These are phyloP conservation scores for Leptopilina clavipes DNA, from an alignment of 1,140 invertebrate genomes.

Conservation along the genomic window DNA sequence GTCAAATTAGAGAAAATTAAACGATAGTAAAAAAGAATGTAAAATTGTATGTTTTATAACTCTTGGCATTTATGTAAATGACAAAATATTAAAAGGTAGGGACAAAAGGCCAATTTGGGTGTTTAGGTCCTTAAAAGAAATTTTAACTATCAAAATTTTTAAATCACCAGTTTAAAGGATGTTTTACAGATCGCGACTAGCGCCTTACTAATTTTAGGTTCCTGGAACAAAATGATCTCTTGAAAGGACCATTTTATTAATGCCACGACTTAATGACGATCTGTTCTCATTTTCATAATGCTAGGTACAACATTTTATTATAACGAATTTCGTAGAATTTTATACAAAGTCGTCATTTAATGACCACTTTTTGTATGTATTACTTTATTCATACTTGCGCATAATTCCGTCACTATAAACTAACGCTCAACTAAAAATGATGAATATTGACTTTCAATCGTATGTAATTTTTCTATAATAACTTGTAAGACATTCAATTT, in stretches of 20 bases:
- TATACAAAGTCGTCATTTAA: not conserved
- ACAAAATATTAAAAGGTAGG: conserved; percentile 32
- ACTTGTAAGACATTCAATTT: conserved; percentile 4
- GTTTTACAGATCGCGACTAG: conserved; percentile 27
- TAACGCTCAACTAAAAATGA: not conserved
- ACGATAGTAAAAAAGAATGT: conserved; percentile 28
- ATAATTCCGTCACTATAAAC: not conserved
- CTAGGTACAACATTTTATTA: conserved; percentile 13
- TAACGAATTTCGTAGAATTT: conserved; percentile 19
- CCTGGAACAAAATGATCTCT: conserved; percentile 6
- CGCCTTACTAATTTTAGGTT: conserved; percentile 28
- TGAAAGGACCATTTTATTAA: conserved; percentile 26
- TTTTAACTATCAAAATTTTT: conserved; percentile 14
- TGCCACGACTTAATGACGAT: conserved; percentile 22
- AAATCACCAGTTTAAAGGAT: conserved; percentile 19
- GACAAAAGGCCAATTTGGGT: conserved; percentile 22
- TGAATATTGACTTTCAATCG: not conserved
- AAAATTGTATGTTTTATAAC: conserved; percentile 20
- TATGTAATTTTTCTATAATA: conserved; percentile 10
- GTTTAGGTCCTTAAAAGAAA: conserved; percentile 7
- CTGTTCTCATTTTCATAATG: conserved; percentile 32
- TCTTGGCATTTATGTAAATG: conserved; percentile 25
- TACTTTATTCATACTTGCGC: conserved; percentile 5
- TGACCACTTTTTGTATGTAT: not conserved
- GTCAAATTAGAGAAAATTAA: conserved; percentile 29